phyloP scores from a whole-genome alignment of 2,888 invertebrate species.

The Acanthosepion pharaonis region DNA sequence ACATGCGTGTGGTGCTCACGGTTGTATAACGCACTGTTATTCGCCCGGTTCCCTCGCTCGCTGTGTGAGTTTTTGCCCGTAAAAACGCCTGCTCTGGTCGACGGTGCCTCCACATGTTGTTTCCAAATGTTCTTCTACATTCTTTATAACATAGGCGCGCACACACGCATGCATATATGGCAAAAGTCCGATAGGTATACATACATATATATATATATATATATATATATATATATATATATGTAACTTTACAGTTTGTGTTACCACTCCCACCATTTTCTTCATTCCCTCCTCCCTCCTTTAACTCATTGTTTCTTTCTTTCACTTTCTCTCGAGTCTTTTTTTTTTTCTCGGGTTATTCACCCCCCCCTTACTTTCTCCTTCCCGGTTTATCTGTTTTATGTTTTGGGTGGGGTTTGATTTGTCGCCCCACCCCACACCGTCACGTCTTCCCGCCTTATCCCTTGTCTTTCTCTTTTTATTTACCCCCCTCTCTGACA shows the following conservation, averaged over 20 bases:
- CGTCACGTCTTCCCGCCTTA: not conserved
- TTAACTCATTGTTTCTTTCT: not conserved
- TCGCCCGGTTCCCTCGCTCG: not conserved
- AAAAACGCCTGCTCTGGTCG: not conserved
- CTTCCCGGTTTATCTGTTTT: not conserved
- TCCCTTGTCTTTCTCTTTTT: too few species aligned
- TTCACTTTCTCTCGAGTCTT: not conserved
- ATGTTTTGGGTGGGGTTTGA: conserved; percentile 5
- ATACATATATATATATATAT: conserved; percentile 18
- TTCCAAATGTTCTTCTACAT: not conserved
- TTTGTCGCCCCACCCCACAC: not conserved
- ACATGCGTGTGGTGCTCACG: not conserved
- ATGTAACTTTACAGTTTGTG: not conserved
- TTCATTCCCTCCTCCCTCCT: not conserved
- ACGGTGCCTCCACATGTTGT: not conserved
- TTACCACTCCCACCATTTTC: not conserved
- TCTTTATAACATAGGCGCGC: conserved; percentile 13
- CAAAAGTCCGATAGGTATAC: not conserved
- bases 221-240: conserved; percentile 11
- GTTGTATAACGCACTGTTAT: not conserved
- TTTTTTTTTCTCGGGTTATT: not conserved
- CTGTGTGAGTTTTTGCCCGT: not conserved
- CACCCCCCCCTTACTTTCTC: not conserved
- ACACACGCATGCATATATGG: not conserved
- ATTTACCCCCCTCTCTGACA: not conserved